Base-by-base conservation (phyloP, 2,888 invertebrate genomes). In the Papilio gigon region DNA sequence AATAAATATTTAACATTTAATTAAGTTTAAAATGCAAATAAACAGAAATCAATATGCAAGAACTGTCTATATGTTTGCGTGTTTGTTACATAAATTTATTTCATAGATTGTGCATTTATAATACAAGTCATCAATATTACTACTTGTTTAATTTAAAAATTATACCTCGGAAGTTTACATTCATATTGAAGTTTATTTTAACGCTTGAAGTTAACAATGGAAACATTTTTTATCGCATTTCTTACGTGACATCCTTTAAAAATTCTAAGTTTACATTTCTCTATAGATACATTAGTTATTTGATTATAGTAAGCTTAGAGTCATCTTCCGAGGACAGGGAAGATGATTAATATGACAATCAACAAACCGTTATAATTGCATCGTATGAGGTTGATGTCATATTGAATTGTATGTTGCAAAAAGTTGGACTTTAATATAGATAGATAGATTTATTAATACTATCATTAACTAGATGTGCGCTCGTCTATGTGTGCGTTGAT, bases 1-100 rank as follows among this genome's bases (percentile, higher is more conserved):
- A 11, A 50, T 50, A 50, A 50, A 50, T 50, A n/a, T 50, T 50
- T 50, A n/a, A 50, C 25, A 47, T 20, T 22, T 25, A 12, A 27
- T 50, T 50, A n/a, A 0, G 8, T 27, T 27, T 27, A 27, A 27
- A 50, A 50, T 14, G 27, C 50, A 50, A 50, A 50, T 50, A 50
- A 27, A 50, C 47, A 22, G 11, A 27, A 27, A 27, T 50, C 27
- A 27, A 50, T n/a, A 53, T 27, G 53, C 53, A 53, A 50, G n/a
- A 27, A 53, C 50, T 53, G 6, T 50, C 3, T 14, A 50, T 5
- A 50, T 8, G 50, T 25, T 27, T 25, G 50, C 27, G 27, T 50
- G 27, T 50, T 40, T 25, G 22, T 11, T 47, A 22, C 47, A 47
- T 47, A n/a, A 4, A 44, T 20, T 35, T 35, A 40, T 1, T 40